These are phyloP conservation scores for Rhombomys opimus DNA, from an alignment of 2,113 vertebrate genomes.

Conservation along the genomic window DNA sequence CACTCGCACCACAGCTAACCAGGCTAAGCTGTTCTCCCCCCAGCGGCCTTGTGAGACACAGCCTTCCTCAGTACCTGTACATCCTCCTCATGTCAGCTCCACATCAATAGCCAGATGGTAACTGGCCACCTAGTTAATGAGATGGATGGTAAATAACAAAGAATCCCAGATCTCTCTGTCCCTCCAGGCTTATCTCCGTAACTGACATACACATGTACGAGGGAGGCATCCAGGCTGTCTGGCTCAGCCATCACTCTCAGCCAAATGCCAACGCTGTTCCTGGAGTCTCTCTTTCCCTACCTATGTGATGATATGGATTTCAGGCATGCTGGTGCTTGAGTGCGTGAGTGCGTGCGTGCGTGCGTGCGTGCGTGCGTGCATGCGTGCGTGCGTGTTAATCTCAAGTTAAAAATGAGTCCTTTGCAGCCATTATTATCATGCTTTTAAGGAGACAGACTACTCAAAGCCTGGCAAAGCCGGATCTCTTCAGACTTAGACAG, in stretches of 20 bases:
- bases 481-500: background rate
- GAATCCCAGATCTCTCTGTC: background rate
- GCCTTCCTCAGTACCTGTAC: background rate
- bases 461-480: background rate
- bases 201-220: background rate
- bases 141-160: background rate
- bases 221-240: background rate
- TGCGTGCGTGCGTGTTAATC: background rate
- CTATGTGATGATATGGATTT: background rate
- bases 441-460: background rate
- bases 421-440: background rate
- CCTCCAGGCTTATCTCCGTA: background rate
- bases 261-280: background rate
- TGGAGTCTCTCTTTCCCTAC: background rate
- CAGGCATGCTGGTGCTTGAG: background rate
- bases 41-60: background rate
- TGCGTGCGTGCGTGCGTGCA: background rate
- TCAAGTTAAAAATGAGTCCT: background rate
- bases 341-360: no score
- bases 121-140: background rate
- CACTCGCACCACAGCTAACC: accelerated
- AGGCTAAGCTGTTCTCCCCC: no score
- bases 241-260: background rate
- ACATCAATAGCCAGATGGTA: background rate
- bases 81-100: background rate